phyloP scores from a whole-genome alignment of 2,113 vertebrate genomes.

The Corydoras maculifer region DNA sequence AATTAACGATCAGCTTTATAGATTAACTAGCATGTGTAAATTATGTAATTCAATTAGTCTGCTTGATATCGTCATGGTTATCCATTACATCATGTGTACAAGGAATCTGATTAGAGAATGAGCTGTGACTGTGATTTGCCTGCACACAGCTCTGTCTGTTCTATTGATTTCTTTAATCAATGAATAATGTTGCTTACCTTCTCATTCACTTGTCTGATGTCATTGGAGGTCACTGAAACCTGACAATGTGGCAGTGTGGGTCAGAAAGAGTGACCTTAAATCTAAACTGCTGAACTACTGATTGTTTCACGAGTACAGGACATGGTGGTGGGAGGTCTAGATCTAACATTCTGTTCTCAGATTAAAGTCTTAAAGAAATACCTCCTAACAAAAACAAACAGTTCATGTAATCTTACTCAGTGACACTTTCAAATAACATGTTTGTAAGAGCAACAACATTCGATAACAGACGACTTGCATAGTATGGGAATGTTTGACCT shows the following conservation, averaged over 20 bases:
- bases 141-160: background rate
- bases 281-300: slow-evolving; percentile 18
- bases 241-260: background rate
- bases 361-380: background rate
- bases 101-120: background rate
- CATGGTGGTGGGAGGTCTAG: background rate
- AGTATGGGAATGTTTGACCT: too few relatives aligned
- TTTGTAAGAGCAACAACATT: too few relatives aligned
- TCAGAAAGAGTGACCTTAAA: slow-evolving; percentile 10
- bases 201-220: slow-evolving; percentile 19
- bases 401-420: too few relatives aligned
- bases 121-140: background rate
- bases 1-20: too few relatives aligned
- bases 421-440: too few relatives aligned
- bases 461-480: too few relatives aligned
- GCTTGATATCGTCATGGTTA: too few relatives aligned
- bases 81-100: too few relatives aligned
- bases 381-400: too few relatives aligned
- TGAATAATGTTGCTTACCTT: slow-evolving; percentile 1
- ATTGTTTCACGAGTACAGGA: slow-evolving; percentile 9
- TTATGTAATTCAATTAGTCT: too few relatives aligned
- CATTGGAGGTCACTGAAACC: slow-evolving; percentile 17
- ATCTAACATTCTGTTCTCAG: background rate
- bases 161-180: background rate
- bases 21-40: too few relatives aligned